Conservation (phyloP, 2,113 vertebrate species). For the Colinus virginianus region DNA sequence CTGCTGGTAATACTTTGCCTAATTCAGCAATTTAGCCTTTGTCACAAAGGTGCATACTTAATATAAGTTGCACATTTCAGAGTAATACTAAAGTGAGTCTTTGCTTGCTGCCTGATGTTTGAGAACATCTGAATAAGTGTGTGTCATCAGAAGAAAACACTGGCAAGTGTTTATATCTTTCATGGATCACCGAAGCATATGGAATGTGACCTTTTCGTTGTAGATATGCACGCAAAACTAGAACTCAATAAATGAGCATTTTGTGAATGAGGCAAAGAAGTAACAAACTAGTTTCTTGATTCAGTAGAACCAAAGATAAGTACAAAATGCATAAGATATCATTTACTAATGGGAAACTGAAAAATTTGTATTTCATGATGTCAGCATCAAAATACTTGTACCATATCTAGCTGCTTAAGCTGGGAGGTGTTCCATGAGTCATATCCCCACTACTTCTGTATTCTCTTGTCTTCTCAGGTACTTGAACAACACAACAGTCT, state of each 20-base stretch:
- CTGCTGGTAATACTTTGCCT: not conserved
- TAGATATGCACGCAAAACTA: not conserved
- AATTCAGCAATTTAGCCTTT: not conserved
- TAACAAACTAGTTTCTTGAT: not conserved
- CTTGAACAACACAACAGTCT: not conserved
- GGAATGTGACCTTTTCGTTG: not conserved
- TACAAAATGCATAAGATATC: not conserved
- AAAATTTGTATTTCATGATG: not conserved
- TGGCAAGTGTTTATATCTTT: not conserved
- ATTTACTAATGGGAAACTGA: not conserved
- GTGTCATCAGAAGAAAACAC: not conserved
- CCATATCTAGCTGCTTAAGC: not conserved
- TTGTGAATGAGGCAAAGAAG: not conserved
- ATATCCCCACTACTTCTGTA: not conserved
- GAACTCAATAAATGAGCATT: not conserved
- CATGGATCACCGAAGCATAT: too few species aligned
- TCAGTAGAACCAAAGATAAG: not conserved
- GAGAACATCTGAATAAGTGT: not conserved
- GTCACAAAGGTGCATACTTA: not conserved
- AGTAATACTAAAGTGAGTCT: not conserved
- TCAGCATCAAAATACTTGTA: not conserved
- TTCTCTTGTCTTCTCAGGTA: not conserved
- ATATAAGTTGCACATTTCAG: not conserved
- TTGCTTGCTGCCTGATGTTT: not conserved
- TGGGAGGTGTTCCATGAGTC: not conserved